phyloP scores from a whole-genome alignment of 2,113 vertebrate species.

The Equus quagga region DNA sequence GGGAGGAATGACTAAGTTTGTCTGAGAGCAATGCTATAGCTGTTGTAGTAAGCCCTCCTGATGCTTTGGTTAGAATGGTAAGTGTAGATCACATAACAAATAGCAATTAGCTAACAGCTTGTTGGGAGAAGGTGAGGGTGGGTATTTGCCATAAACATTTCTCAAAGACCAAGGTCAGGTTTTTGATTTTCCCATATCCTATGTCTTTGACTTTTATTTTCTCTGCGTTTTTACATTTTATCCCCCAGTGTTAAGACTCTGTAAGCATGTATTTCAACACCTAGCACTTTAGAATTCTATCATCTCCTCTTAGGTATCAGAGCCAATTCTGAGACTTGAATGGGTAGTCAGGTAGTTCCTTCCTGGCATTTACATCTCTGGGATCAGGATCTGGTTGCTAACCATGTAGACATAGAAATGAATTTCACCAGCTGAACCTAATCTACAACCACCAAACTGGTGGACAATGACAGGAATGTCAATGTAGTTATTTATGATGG shows the following conservation, averaged over 20 bases:
- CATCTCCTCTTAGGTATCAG: not conserved
- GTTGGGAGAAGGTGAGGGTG: not conserved
- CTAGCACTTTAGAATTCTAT: not conserved
- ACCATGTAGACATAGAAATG: not conserved
- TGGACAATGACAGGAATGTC: not conserved
- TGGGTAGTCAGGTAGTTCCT: not conserved
- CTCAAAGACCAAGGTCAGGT: constrained; percentile 5
- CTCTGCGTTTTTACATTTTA: not conserved
- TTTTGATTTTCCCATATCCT: constrained; percentile 44
- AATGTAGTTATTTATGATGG: not conserved
- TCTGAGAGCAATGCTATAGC: not conserved
- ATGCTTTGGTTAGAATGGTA: constrained; percentile 60
- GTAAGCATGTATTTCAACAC: not conserved
- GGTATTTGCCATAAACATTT: constrained; percentile 46
- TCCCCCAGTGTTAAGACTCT: not conserved
- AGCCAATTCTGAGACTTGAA: not conserved
- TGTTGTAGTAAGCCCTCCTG: constrained; percentile 4
- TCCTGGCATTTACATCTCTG: not conserved
- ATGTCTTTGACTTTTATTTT: constrained; percentile 41
- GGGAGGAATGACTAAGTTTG: not conserved
- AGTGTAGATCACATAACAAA: constrained; percentile 51
- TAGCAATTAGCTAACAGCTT: constrained; percentile 59
- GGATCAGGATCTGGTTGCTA: not conserved
- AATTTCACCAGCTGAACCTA: not conserved
- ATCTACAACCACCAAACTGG: not conserved